Base-by-base conservation (phyloP, 2,888 invertebrate genomes). In the Koerneria pararmatus region DNA sequence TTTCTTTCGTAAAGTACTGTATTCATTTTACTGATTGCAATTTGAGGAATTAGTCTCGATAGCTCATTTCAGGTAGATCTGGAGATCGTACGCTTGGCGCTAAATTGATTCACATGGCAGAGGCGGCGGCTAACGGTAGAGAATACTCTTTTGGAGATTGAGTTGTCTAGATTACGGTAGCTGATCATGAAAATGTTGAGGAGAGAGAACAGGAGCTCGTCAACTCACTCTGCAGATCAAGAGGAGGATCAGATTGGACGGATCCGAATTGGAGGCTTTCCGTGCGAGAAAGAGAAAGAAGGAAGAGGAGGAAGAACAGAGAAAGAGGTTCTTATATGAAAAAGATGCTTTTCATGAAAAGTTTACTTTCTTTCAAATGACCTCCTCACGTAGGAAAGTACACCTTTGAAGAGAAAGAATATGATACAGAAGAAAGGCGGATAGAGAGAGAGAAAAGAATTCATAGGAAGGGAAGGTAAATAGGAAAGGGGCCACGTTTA, bases 1-100 rank as follows among this genome's bases (percentile, higher is more conserved):
- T n/a, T n/a, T n/a, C n/a, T n/a, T n/a, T n/a, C n/a, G n/a, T n/a
- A n/a, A 63, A 24, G 54, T 58, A 22, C 1, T 32, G 2, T 35
- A 2, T 11, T 32, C 48, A 22, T 61, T 54, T 19, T 41, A 61
- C 19, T 59, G n/a, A 59, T 22, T 2, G 22, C 22, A 37, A 27
- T 59, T 31, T 19, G 59, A 22, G 31, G 27, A n/a, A 35, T 63
- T 29, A 11, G 31, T 31, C 61, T 29, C 29, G 22, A 22, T 11
- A 57, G 24, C 15, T 51, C 0, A 37, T 65, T 71, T 48, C 49
- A 74, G 77, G 72, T 56, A 79, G 87, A 66, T 91, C 82, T 86
- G 90, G 90, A 87, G 87, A 84, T 49, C 85, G 86, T 4, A 88
- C 87, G 1, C 82, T 88, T 49, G 86, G 86, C 1, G 74, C 87